Evolutionary conservation across 2,797 vertebrate genomes (phyloP), one percentile per base, ranked within the genome.

Genomic region (Lacerta viridis): DNA sequence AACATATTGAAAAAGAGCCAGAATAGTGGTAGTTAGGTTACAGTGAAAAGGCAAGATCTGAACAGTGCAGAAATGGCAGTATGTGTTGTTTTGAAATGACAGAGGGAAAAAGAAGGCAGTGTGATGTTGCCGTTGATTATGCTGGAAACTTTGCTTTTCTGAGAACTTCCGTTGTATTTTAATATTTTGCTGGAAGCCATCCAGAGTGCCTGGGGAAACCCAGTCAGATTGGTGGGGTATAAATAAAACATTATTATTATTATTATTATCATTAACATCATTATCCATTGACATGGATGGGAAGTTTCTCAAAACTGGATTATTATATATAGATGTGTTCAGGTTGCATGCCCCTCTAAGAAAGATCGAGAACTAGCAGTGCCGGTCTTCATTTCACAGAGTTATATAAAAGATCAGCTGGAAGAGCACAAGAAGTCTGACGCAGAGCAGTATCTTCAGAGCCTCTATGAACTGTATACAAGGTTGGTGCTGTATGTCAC

Each of bases 391-490:
- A 85, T 91, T 93, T 94, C 94, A 92, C 95, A 99, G 99, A 97
- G 96, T 87, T 98, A 98, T 66, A 98, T 99, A 55, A 98, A 96
- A 92, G 98, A 98, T 91, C 98, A 98, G 92, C 97, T 99, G 93
- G 98, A 99, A 92, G 98, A 97, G 92, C 98, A 98, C 80, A 98
- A 98, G 90, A 98, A 98, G 92, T 98, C 98, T 1, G 99, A 99
- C 94, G 97, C 98, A 71, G 99, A 99, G 71, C 99, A 99, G 87
- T 99, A 99, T 96, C 98, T 99, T 90, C 99, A 98, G 97, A 99
- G 98, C 96, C 98, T 99, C 84, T 99, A 98, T 95, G 99, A 99
- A 94, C 97, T 99, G 66, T 99, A 99, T 92, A 98, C 98, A 95
- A 98, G 98, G 99, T 99, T 97, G 94, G 85, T 95, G 81, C 85